These are phyloP conservation scores for Acronicta psi DNA, from an alignment of 2,888 invertebrate genomes.

Conservation along the genomic window DNA sequence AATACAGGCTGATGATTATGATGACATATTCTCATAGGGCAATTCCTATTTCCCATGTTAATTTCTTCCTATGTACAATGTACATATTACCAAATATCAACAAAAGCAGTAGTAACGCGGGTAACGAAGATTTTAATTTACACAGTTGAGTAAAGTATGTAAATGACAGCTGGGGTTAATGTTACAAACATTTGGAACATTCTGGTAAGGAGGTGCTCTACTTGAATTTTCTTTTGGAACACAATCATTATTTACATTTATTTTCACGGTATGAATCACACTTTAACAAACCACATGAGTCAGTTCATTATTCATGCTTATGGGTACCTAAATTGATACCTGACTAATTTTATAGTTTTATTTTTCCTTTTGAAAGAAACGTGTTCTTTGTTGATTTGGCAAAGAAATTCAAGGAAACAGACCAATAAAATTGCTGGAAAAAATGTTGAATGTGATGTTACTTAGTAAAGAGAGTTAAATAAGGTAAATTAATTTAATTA, in stretches of 20 bases:
- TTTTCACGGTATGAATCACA: conserved; percentile 18
- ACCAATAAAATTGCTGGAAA: not conserved
- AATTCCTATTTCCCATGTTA: too few relatives aligned
- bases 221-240: conserved; percentile 21
- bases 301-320: conserved; percentile 16
- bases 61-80: too few relatives aligned
- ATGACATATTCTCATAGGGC: too few relatives aligned
- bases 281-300: conserved; percentile 11
- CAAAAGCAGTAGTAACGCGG: too few relatives aligned
- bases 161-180: not conserved
- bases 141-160: not conserved
- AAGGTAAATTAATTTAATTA: not conserved
- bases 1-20: too few relatives aligned
- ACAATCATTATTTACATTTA: conserved; percentile 12
- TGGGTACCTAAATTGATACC: conserved; percentile 5
- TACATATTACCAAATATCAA: too few relatives aligned
- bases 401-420: conserved; percentile 1
- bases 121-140: too few relatives aligned
- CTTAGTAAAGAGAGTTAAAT: too few relatives aligned
- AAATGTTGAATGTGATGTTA: not conserved
- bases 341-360: not conserved
- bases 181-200: not conserved
- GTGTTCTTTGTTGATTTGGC: not conserved
- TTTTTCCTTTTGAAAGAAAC: not conserved
- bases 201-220: not conserved